Percentiles rank a stretch among this genome's conserved stretches.
Evolutionary conservation across 2,113 vertebrate species (phyloP).

Genomic region (Prionailurus viverrinus): DNA sequence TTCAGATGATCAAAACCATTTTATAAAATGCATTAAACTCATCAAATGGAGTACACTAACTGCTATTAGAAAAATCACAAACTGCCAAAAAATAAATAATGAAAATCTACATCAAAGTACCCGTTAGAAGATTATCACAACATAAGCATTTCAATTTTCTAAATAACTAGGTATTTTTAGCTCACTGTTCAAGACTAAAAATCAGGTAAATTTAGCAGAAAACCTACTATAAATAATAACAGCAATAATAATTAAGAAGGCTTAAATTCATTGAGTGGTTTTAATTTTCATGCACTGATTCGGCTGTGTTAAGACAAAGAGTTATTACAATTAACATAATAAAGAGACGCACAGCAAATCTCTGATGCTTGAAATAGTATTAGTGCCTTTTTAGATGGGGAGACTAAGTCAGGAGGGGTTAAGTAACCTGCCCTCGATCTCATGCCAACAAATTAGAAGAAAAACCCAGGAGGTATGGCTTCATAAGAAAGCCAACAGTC

Average conservation of each 20-base stretch:
- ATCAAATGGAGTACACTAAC: neutral
- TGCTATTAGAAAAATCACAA: neutral
- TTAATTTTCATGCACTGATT: neutral
- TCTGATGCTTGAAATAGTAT: neutral
- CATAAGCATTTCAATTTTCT: neutral
- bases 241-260: neutral
- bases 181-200: neutral
- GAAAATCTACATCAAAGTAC: neutral
- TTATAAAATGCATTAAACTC: neutral
- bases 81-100: slow-evolving; percentile 22
- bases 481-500: neutral
- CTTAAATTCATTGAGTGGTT: neutral
- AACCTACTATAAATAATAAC: neutral
- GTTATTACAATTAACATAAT: neutral
- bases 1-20: slow-evolving; percentile 29
- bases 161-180: neutral
- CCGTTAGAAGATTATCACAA: neutral
- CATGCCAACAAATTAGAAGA: neutral
- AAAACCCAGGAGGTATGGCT: neutral
- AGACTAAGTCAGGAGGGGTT: slow-evolving; percentile 15
- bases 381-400: neutral
- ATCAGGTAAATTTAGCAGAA: neutral
- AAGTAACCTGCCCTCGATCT: neutral
- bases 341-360: neutral
- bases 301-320: neutral